Conservation (phyloP, 2,113 vertebrate species). For the Melierax canorus region DNA sequence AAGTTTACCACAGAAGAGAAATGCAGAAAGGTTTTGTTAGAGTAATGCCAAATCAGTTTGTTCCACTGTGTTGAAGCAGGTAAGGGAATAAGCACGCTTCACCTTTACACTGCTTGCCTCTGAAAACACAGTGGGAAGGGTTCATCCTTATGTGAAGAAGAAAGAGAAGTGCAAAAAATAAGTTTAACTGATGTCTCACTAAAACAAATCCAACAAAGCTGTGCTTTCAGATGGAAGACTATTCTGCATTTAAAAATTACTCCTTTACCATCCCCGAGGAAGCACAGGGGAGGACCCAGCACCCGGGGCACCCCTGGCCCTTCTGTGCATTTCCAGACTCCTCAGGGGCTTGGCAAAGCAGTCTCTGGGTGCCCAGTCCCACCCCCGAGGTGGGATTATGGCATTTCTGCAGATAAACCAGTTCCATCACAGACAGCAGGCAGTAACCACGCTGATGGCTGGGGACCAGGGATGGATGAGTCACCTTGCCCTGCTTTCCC, state of each 20-base stretch:
- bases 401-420: not conserved
- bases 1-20: not conserved
- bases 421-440: not conserved
- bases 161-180: not conserved
- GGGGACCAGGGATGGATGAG: not conserved
- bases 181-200: not conserved
- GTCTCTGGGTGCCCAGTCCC: rapidly evolving
- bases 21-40: not conserved
- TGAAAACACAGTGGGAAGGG: not conserved
- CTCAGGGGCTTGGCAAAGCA: not conserved
- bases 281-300: not conserved
- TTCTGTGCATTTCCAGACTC: not conserved
- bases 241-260: not conserved
- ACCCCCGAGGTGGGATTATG: rapidly evolving
- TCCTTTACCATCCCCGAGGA: not conserved
- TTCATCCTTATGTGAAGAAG: not conserved
- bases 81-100: not conserved
- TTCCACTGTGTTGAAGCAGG: not conserved
- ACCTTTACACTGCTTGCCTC: rapidly evolving
- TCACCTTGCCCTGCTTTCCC: not conserved
- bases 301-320: not conserved
- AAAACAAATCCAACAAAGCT: not conserved
- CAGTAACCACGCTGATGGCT: rapidly evolving
- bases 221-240: not conserved
- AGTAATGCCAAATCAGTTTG: not conserved